A percentile compares a stretch with the other conserved stretches of the same genome.
These are phyloP conservation scores for Cantharis flavilabris DNA, from an alignment of 2,888 invertebrate species.

Conservation along the genomic window DNA sequence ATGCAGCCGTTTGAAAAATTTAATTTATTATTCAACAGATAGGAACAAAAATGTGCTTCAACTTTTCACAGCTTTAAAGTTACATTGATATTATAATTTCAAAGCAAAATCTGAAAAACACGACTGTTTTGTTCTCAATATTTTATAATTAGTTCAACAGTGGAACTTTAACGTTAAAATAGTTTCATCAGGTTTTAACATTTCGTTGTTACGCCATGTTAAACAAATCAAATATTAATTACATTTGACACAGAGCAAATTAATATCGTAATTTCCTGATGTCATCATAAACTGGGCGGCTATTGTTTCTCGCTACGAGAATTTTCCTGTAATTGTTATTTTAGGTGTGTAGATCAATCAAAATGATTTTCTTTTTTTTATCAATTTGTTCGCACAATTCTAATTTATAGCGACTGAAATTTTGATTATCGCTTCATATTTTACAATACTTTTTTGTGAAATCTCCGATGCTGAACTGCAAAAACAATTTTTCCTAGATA, in stretches of 20 bases:
- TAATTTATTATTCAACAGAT: conserved; percentile 17
- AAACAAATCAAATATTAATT: conserved; percentile 14
- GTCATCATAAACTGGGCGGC: conserved; percentile 29
- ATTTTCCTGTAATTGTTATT: conserved; percentile 19
- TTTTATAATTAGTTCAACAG: background rate
- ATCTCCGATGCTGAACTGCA: background rate
- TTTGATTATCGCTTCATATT: conserved; percentile 13
- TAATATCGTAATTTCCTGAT: conserved; percentile 33
- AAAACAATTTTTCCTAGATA: background rate
- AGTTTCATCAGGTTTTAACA: background rate
- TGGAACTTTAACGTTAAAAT: background rate
- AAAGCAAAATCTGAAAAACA: background rate
- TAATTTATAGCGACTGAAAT: conserved; percentile 23
- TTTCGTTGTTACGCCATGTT: background rate
- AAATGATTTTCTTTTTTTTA: conserved; percentile 11
- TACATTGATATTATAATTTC: conserved; percentile 6
- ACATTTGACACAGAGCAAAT: conserved; percentile 29
- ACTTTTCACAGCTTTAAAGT: conserved; percentile 10
- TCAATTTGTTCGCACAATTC: conserved; percentile 14
- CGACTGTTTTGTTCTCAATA: background rate
- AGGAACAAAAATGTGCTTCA: conserved; percentile 1
- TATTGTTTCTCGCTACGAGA: conserved; percentile 24
- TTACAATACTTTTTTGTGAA: background rate
- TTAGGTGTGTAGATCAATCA: conserved; percentile 31
- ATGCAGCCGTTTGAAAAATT: conserved; percentile 19